Evolutionary conservation across 2,113 vertebrate species (phyloP), one percentile per base, ranked within the genome.

Genomic region (Marcusenius ussheri): DNA sequence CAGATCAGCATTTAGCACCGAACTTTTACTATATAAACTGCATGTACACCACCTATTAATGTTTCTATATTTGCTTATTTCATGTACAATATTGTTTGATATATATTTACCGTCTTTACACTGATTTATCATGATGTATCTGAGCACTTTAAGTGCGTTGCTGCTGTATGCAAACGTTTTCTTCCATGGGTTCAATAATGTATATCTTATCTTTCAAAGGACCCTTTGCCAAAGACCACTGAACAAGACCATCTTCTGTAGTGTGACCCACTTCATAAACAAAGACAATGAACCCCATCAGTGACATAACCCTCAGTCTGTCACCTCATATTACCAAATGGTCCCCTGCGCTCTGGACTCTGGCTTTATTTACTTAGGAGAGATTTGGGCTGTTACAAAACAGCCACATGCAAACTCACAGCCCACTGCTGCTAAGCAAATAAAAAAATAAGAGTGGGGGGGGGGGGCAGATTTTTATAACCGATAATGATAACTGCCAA

Each of bases 361-460:
- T 50, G 83, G 74, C 83, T 50, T 86, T 86, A 49, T 86, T 86
- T 86, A 24, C n/a, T 50, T 47, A 84, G 45, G 47, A 86, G 83
- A 50, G 42, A 50, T 86, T 27, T 31, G 45, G 9, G 0, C 47
- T 86, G 83, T 50, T 86, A 47, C 83, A 49, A 27, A 86, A 86
- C 4, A 50, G 83, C 45, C 83, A 86, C 83, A 49, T 49, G 10
- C 83, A 85, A 50, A 85, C 83, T 47, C 21, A 47, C 21, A 85
- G 13, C 47, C 47, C 10, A 49, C 46, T 50, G 10, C 17, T 47
- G 42, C 83, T 85, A 85, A n/a, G 47, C 83, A 85, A n/a, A 85
- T 46, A 27, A 49, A 49, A 46, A 77, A 77, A 62, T 24, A 62
- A 74, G 17, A 0, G 35, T 19, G 3, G 3, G 11, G 42, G 6